A percentile compares a stretch with the other conserved stretches of the same genome.
phyloP scores from a whole-genome alignment of 1,140 invertebrate species.

The Oncopodura yosiiana region DNA sequence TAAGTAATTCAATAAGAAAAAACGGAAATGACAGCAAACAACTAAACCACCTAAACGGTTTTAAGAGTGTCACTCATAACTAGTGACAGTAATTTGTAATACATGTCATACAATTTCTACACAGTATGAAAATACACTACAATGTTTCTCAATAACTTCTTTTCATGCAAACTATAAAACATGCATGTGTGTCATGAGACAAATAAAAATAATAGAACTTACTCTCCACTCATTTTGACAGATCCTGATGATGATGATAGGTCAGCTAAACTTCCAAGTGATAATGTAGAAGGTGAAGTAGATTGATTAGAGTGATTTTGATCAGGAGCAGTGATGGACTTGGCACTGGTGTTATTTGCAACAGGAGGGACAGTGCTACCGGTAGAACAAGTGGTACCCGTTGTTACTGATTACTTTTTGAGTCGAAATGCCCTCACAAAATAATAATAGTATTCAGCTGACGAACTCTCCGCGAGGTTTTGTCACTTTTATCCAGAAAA shows the following conservation, averaged over 20 bases:
- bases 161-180: background rate
- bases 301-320: background rate
- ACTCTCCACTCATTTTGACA: slow-evolving; percentile 17
- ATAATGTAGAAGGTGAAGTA: background rate
- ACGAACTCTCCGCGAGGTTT: too few species aligned
- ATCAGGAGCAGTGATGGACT: background rate
- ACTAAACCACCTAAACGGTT: background rate
- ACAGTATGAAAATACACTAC: background rate
- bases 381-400: slow-evolving; percentile 24
- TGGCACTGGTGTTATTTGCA: background rate
- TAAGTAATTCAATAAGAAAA: too few species aligned
- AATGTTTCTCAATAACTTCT: background rate
- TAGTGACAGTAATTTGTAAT: slow-evolving; percentile 1
- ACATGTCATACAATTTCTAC: background rate
- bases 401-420: background rate
- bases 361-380: slow-evolving; percentile 16
- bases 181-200: background rate
- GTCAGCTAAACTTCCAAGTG: too few species aligned
- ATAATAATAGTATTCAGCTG: too few species aligned
- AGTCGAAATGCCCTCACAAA: too few species aligned
- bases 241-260: too few species aligned
- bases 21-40: background rate
- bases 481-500: too few species aligned
- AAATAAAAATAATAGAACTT: slow-evolving; percentile 1
- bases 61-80: background rate